Evolutionary conservation across 2,797 vertebrate species (phyloP).

Genomic region (Cichlasoma orientale): DNA sequence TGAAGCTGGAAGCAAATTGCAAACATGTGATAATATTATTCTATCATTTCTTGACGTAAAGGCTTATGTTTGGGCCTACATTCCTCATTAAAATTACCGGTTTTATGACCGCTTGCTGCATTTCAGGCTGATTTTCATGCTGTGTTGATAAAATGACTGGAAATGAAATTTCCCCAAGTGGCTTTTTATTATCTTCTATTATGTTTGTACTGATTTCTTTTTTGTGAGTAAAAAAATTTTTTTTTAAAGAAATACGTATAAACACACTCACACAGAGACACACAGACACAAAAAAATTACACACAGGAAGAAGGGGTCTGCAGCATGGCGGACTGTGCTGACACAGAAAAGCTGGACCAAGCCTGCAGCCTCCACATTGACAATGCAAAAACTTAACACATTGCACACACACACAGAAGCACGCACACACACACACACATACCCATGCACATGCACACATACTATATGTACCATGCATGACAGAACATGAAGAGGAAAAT

Average conservation of each 20-base stretch:
- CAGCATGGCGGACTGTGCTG: conserved; percentile 62
- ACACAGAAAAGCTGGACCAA: conserved; percentile 34
- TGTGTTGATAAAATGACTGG: background rate
- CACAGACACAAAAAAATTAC: background rate
- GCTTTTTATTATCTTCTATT: background rate
- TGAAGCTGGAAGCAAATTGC: background rate
- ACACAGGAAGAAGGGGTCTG: conserved; percentile 36
- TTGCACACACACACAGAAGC: background rate
- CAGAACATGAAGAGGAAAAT: background rate
- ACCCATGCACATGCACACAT: background rate
- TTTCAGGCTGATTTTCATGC: background rate
- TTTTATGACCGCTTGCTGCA: background rate
- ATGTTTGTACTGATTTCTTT: background rate
- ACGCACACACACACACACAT: conserved; percentile 4
- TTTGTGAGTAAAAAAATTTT: background rate
- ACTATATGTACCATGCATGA: background rate
- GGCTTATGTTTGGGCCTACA: background rate
- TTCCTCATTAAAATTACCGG: background rate
- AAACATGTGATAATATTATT: background rate
- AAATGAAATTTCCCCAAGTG: background rate
- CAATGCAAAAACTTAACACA: conserved; percentile 20
- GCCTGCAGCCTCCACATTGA: conserved; percentile 37
- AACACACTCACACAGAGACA: background rate
- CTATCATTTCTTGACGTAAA: background rate
- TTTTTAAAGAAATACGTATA: background rate